Evolutionary conservation across 2,888 invertebrate genomes (phyloP).

Genomic region (Ferrisia virgata): DNA sequence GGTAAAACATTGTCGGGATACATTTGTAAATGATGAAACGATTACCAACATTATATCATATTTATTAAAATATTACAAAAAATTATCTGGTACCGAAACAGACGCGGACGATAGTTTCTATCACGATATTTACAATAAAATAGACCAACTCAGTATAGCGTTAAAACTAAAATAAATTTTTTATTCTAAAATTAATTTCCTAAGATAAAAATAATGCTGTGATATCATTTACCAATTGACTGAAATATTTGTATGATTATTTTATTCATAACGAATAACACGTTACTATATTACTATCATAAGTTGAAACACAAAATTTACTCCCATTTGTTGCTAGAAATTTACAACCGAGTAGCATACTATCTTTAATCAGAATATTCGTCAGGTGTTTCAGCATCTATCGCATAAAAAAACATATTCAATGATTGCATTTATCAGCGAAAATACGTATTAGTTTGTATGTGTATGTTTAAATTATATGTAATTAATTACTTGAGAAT

Average conservation of each 20-base stretch:
- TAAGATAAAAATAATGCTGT: not conserved
- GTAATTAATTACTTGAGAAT: not conserved
- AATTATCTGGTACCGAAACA: not conserved
- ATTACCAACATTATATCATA: not conserved
- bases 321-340: constrained; percentile 51
- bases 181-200: too few relatives aligned
- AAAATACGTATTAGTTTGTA: not conserved
- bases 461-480: constrained; percentile 48
- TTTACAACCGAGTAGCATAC: constrained; percentile 51
- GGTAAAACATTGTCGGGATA: not conserved
- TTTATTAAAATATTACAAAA: constrained; percentile 36
- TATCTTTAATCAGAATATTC: constrained; percentile 50
- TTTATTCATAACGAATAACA: constrained; percentile 49
- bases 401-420: constrained; percentile 41
- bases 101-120: constrained; percentile 22
- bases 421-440: not conserved
- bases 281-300: constrained; percentile 51
- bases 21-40: not conserved
- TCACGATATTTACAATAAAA: not conserved
- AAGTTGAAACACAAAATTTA: constrained; percentile 51
- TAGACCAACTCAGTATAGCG: not conserved
- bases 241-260: not conserved
- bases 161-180: not conserved
- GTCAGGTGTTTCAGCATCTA: constrained; percentile 50
- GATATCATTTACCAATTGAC: not conserved